Evolutionary conservation across 2,113 vertebrate genomes (phyloP).

Genomic region (Tiliqua scincoides): DNA sequence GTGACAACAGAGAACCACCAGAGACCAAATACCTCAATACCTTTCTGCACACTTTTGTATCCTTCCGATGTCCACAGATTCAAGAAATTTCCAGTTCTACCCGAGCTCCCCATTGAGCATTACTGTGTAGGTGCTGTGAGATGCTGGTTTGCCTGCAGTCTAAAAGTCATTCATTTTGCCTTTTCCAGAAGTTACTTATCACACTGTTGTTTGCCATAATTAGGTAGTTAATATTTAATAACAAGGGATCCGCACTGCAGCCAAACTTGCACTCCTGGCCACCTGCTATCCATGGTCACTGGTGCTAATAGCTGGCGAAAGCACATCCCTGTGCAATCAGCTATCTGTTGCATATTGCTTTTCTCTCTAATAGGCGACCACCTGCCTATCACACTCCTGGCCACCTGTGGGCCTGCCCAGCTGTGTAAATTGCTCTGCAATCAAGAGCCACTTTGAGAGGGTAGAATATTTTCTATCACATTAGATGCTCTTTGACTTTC

Average conservation of each 20-base stretch:
- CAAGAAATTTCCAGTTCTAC: neutral
- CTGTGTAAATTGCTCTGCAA: conserved; percentile 15
- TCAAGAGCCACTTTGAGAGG: neutral
- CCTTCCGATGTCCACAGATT: neutral
- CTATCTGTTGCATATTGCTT: conserved; percentile 3
- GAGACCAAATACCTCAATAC: neutral
- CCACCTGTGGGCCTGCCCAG: conserved; percentile 22
- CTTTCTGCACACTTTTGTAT: neutral
- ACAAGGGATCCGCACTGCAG: neutral
- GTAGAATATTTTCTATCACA: neutral
- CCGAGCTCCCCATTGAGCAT: neutral
- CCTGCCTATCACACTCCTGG: conserved; percentile 34
- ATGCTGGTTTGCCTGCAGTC: neutral
- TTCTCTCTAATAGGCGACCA: neutral
- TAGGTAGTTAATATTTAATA: neutral
- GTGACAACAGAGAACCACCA: neutral
- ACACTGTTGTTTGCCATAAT: neutral
- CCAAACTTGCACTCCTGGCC: neutral
- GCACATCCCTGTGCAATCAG: neutral
- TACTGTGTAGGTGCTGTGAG: neutral
- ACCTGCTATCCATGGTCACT: neutral
- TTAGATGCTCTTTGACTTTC: conserved; percentile 18
- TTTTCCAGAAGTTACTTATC: neutral
- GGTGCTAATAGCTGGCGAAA: neutral
- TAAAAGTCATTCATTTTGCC: neutral